Conservation (phyloP, 2,888 invertebrate genomes). For the Drosophila subquinaria region DNA sequence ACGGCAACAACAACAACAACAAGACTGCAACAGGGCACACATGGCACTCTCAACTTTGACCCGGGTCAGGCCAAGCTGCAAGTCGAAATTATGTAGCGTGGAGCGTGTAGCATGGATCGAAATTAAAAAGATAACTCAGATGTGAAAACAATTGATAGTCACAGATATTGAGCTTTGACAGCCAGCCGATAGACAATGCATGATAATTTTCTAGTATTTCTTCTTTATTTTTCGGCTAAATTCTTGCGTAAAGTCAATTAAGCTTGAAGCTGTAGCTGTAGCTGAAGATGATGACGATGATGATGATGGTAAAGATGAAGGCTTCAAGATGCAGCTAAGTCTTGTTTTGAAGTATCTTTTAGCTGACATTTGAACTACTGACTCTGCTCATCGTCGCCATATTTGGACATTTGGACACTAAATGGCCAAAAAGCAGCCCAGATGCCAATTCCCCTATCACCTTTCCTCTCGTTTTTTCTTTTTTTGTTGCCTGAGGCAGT, state of each 20-base stretch:
- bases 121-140: constrained; percentile 82
- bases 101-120: constrained; percentile 56
- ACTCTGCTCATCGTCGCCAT: constrained; percentile 57
- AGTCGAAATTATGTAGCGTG: constrained; percentile 67
- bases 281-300: constrained; percentile 7
- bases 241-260: constrained; percentile 76
- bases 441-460: constrained; percentile 32
- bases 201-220: constrained; percentile 64
- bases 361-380: constrained; percentile 60
- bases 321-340: constrained; percentile 59
- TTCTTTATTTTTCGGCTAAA: constrained; percentile 13
- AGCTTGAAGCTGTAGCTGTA: constrained; percentile 51
- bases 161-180: constrained; percentile 81
- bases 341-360: constrained; percentile 47
- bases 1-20: constrained; percentile 15
- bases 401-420: constrained; percentile 66
- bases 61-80: constrained; percentile 75
- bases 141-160: constrained; percentile 82
- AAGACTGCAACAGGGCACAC: constrained; percentile 45
- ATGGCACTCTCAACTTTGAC: constrained; percentile 76
- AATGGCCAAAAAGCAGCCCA: constrained; percentile 57
- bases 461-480: background rate
- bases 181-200: constrained; percentile 75
- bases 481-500: constrained; percentile 34
- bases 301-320: constrained; percentile 52